These are phyloP conservation scores for Orthosia gothica DNA, from an alignment of 2,888 invertebrate species.

Conservation along the genomic window DNA sequence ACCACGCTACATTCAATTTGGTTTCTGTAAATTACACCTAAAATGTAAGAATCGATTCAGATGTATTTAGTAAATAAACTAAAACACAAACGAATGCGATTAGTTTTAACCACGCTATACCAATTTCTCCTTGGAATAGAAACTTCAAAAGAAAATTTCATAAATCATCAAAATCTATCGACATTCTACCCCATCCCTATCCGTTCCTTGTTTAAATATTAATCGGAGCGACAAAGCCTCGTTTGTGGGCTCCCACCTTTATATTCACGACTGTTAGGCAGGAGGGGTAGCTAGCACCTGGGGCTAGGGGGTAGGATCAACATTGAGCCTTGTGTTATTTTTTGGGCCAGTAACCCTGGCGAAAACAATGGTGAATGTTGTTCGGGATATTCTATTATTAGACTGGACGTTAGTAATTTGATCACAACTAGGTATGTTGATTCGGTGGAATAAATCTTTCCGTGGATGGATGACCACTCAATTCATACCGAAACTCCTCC, in stretches of 20 bases:
- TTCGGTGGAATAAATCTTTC: too few species aligned
- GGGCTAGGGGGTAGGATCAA: constrained; percentile 52
- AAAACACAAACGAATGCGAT: too few species aligned
- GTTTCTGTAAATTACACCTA: too few species aligned
- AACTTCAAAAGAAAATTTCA: background rate
- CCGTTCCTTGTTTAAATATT: constrained; percentile 85
- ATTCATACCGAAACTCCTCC: too few species aligned
- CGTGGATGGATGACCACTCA: too few species aligned
- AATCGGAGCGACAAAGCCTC: constrained; percentile 85
- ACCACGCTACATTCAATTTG: too few species aligned
- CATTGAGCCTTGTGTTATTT: constrained; percentile 47
- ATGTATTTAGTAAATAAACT: too few species aligned
- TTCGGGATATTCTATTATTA: background rate
- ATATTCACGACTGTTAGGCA: constrained; percentile 66
- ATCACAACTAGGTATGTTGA: too few species aligned
- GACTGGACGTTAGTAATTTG: too few species aligned
- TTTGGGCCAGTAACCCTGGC: constrained; percentile 14
- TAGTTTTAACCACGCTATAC: too few species aligned
- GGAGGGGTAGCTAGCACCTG: constrained; percentile 60
- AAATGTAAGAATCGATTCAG: too few species aligned
- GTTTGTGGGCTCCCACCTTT: constrained; percentile 72
- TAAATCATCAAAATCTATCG: constrained; percentile 38
- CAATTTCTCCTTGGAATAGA: too few species aligned
- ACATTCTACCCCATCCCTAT: constrained; percentile 66
- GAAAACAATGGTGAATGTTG: constrained; percentile 20